Base-by-base conservation (phyloP, 2,797 vertebrate genomes). In the Cryptoblepharus egeriae region DNA sequence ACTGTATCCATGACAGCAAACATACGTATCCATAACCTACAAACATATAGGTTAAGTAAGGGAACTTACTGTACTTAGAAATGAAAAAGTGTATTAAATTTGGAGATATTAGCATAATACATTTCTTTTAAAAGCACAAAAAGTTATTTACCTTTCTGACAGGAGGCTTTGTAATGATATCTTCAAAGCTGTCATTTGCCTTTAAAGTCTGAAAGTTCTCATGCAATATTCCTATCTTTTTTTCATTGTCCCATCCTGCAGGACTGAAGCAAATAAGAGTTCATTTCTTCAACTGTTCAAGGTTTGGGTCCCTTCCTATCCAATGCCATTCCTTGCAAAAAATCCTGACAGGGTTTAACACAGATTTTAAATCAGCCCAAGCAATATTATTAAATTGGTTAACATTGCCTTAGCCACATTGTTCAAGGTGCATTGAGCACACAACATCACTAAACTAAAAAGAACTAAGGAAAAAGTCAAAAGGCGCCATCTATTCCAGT, bases 161-260 rank as follows among this genome's bases (percentile, higher is more conserved):
- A 6, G 98, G 98, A 30, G 99, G 99, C 92, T 99, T 99, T 88
- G 97, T 97, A 91, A 99, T 96, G 88, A 98, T 97, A 79, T 99
- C 98, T 94, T 99, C 98, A 94, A 98, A 99, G 93, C 90, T 96
- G 94, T 99, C 97, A 6, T 98, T 98, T 92, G 95, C 92, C 97
- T 99, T 99, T 93, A 99, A 92, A 24, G 97, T 97, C 94, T 99
- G 98, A 89, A 99, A 97, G 90, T 99, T 99, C 94, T 99, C 98
- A 28, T 99, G 97, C 89, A 99, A 95, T 92, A 99, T 99, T 93
- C 97, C 97, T 77, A 99, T 99, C 95, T 99, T 99, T 94, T 99
- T 99, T 93, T 99, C 98, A 74, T 99, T 99, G 96, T 99, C 99
- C 98, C 99, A 99, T 73, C 99, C 98, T 93, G 98, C 97, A 77